phyloP scores from a whole-genome alignment of 2,797 vertebrate species.

The Lycodopsis pacificus region DNA sequence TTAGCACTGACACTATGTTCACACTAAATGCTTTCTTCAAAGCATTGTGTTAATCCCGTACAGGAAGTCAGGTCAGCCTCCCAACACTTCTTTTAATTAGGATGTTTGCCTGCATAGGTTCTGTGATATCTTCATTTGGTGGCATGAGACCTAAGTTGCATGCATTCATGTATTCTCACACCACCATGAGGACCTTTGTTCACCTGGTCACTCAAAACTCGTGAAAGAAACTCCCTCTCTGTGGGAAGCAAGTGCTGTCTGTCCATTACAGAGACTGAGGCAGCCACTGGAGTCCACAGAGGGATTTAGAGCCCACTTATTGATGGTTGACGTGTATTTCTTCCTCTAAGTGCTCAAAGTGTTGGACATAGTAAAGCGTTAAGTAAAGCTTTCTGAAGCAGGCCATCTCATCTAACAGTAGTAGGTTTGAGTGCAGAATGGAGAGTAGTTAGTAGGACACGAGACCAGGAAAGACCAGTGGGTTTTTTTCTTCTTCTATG shows the following conservation, averaged over 20 bases:
- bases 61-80: constrained; percentile 67
- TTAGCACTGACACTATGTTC: constrained; percentile 78
- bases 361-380: not conserved
- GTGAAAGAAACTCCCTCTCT: constrained; percentile 14
- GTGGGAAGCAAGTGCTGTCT: not conserved
- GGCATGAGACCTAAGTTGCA: not conserved
- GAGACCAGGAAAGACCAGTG: not conserved
- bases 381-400: constrained; percentile 23
- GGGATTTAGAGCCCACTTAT: constrained; percentile 22
- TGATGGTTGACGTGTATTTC: constrained; percentile 13
- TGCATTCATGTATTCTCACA: not conserved
- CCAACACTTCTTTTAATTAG: not conserved
- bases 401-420: constrained; percentile 13
- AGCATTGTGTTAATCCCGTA: constrained; percentile 70
- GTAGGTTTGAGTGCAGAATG: constrained; percentile 8
- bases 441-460: not conserved
- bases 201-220: constrained; percentile 60
- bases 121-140: constrained; percentile 4
- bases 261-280: constrained; percentile 20
- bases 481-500: not conserved
- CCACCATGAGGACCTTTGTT: constrained; percentile 21
- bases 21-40: constrained; percentile 79
- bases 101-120: not conserved
- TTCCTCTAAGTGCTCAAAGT: constrained; percentile 8
- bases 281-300: constrained; percentile 14